Conservation (phyloP, 1,140 invertebrate species). For the Homalodisca vitripennis region DNA sequence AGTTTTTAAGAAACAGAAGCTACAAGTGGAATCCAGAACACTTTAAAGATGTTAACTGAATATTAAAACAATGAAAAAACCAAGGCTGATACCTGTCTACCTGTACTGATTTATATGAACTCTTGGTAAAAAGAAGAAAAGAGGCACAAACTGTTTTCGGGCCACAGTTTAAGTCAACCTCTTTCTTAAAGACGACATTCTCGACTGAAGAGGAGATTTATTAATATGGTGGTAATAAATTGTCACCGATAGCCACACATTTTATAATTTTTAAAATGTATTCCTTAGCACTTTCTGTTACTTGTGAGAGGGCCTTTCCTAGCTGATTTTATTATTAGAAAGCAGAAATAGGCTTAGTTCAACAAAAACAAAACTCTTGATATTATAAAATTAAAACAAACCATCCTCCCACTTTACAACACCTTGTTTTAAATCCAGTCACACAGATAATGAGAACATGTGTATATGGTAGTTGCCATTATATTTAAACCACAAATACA, state of each 20-base stretch:
- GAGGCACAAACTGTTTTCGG: neutral
- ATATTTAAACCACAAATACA: too few relatives aligned
- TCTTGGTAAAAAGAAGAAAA: constrained; percentile 2
- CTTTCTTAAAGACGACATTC: constrained; percentile 16
- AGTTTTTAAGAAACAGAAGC: constrained; percentile 2
- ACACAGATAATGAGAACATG: too few relatives aligned
- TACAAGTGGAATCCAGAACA: neutral
- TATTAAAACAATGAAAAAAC: neutral
- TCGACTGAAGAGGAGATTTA: constrained; percentile 17
- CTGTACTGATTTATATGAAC: neutral
- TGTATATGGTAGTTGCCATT: too few relatives aligned
- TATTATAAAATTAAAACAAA: too few relatives aligned
- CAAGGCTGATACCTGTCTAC: neutral
- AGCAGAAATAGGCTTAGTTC: too few relatives aligned
- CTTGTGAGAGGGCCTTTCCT: constrained; percentile 30
- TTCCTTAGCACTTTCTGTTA: constrained; percentile 27
- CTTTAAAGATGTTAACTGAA: neutral
- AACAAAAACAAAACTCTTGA: too few relatives aligned
- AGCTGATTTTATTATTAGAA: too few relatives aligned
- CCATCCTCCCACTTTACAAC: too few relatives aligned
- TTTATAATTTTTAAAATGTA: constrained; percentile 1
- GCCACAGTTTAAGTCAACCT: neutral
- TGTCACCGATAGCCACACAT: constrained; percentile 21
- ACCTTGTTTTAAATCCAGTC: too few relatives aligned
- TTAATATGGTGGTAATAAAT: constrained; percentile 30